phyloP scores from a whole-genome alignment of 2,888 invertebrate genomes.

The Scaptomyza caliginosa region DNA sequence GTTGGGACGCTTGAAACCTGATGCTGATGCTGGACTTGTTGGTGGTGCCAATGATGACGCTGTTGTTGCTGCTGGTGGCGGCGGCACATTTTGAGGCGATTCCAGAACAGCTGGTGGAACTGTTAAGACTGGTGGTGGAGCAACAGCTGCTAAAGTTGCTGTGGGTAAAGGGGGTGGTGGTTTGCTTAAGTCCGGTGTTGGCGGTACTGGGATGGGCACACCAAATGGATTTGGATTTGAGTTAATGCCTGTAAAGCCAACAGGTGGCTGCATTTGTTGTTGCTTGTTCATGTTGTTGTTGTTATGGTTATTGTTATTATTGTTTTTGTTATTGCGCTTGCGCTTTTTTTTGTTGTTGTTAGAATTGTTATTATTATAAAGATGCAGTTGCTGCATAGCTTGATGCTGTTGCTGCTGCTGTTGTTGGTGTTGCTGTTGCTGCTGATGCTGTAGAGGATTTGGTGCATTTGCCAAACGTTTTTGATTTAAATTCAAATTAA shows the following conservation, averaged over 20 bases:
- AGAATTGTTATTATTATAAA: slow-evolving; percentile 50
- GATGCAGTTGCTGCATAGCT: slow-evolving; percentile 45
- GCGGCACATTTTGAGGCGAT: slow-evolving; percentile 6
- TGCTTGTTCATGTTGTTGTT: slow-evolving; percentile 28
- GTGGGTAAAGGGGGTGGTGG: slow-evolving; percentile 80
- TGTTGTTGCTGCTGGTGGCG: slow-evolving; percentile 2
- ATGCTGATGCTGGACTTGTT: slow-evolving; percentile 12
- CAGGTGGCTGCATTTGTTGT: slow-evolving; percentile 24
- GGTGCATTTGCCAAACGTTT: slow-evolving; percentile 81
- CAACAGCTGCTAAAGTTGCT: slow-evolving; percentile 21
- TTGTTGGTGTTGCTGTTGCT: slow-evolving; percentile 43
- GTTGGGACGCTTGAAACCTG: slow-evolving; percentile 80
- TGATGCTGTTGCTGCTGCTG: slow-evolving; percentile 35
- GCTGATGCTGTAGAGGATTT: slow-evolving; percentile 79
- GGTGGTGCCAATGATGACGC: slow-evolving; percentile 5
- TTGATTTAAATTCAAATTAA: slow-evolving; percentile 85
- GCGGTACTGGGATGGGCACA: slow-evolving; percentile 36
- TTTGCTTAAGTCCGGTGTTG: slow-evolving; percentile 78
- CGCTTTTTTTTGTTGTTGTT: slow-evolving; percentile 89
- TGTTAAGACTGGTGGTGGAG: slow-evolving; percentile 14
- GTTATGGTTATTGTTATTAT: slow-evolving; percentile 74
- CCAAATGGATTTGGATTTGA: slow-evolving; percentile 62
- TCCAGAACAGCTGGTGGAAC: slow-evolving; percentile 6
- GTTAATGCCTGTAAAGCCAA: slow-evolving; percentile 18
- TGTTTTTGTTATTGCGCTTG: slow-evolving; percentile 86